These are phyloP conservation scores for Chironomus tentans DNA, from an alignment of 2,888 invertebrate genomes.

Conservation along the genomic window DNA sequence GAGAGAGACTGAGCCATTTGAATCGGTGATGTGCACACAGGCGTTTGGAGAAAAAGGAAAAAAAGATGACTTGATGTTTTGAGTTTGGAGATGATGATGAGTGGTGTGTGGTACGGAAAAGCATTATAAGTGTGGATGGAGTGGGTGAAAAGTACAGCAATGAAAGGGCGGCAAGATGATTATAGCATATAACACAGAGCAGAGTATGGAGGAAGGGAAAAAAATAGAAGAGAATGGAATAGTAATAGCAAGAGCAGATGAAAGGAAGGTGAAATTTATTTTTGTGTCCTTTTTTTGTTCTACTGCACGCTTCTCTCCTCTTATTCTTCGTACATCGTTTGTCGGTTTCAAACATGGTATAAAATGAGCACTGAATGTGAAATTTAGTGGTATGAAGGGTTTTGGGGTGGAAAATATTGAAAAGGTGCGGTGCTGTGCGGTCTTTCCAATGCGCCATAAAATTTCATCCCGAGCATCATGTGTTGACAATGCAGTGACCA, in stretches of 20 bases:
- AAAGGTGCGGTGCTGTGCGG: neutral
- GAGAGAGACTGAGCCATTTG: conserved; percentile 22
- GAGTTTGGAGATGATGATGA: neutral
- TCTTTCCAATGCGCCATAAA: neutral
- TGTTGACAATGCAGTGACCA: too few relatives aligned
- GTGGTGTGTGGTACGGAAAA: neutral
- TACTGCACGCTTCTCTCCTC: neutral
- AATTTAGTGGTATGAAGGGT: neutral
- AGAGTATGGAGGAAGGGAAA: neutral
- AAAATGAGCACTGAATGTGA: neutral
- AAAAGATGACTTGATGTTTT: neutral
- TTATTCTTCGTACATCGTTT: neutral
- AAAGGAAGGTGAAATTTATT: conserved; percentile 18
- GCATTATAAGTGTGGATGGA: neutral
- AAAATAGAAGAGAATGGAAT: neutral
- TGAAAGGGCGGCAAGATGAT: conserved; percentile 7
- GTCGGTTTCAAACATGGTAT: neutral
- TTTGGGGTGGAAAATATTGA: neutral
- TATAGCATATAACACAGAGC: neutral
- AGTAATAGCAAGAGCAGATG: neutral
- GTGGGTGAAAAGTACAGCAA: neutral
- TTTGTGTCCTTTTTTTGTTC: conserved; percentile 2
- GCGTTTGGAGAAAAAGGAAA: neutral
- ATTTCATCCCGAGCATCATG: too few relatives aligned
- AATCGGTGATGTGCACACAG: conserved; percentile 23